phyloP scores from a whole-genome alignment of 2,888 invertebrate species.

The Philaethria dido region DNA sequence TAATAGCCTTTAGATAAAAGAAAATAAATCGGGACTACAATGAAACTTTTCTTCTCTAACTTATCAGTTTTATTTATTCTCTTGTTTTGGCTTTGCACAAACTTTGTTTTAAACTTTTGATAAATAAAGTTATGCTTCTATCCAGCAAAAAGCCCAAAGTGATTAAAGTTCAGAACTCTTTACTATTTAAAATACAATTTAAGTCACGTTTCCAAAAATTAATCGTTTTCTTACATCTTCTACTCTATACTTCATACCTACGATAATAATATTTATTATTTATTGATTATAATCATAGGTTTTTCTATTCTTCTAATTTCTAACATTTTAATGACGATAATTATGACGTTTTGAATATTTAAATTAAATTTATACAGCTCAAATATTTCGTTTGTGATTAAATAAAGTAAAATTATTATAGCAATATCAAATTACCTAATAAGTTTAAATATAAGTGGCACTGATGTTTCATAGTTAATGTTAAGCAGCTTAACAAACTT shows the following conservation, averaged over 20 bases:
- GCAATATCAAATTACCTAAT: no score
- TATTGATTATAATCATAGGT: no score
- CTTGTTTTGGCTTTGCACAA: constrained; percentile 33
- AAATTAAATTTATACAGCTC: no score
- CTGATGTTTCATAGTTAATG: not conserved
- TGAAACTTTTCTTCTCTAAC: constrained; percentile 35
- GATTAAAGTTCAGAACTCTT: constrained; percentile 30
- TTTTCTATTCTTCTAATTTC: no score
- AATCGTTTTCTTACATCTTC: not conserved
- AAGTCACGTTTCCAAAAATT: not conserved
- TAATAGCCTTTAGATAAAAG: constrained; percentile 25
- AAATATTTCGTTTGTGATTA: no score
- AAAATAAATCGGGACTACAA: constrained; percentile 32
- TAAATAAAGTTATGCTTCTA: constrained; percentile 38
- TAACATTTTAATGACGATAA: no score
- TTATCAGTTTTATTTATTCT: constrained; percentile 40
- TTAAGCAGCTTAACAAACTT: not conserved
- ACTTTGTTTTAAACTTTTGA: constrained; percentile 38
- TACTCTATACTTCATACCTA: no score
- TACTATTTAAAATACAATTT: constrained; percentile 23
- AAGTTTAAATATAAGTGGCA: not conserved
- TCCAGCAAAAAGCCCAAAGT: constrained; percentile 25
- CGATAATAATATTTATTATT: no score
- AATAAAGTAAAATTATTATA: no score
- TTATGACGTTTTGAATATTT: no score